Conservation (phyloP, 2,888 invertebrate genomes). For the Cecidostiba fungosa region DNA sequence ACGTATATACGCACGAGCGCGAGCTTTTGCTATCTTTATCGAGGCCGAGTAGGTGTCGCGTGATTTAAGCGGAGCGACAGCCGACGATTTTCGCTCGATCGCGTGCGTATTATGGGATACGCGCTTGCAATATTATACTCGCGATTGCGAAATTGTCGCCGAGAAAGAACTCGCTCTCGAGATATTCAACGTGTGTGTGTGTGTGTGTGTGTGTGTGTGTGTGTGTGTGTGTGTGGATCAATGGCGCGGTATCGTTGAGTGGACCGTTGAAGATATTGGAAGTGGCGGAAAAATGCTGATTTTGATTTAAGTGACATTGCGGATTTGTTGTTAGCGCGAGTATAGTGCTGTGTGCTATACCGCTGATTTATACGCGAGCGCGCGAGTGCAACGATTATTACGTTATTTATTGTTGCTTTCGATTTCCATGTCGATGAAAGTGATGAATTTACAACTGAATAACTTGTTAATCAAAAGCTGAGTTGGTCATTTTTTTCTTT, state of each 20-base stretch:
- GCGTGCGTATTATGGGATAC: slow-evolving; percentile 48
- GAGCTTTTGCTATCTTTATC: slow-evolving; percentile 67
- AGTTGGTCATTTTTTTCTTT: background rate
- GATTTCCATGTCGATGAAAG: background rate
- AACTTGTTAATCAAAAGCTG: background rate
- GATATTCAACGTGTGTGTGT: background rate
- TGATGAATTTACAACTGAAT: slow-evolving; percentile 1
- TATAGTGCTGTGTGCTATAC: background rate
- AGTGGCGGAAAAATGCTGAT: slow-evolving; percentile 17
- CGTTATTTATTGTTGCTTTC: background rate
- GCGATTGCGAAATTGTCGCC: slow-evolving; percentile 62
- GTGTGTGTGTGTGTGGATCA: background rate
- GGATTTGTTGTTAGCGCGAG: slow-evolving; percentile 14
- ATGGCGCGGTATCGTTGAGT: background rate
- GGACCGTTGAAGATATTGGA: background rate
- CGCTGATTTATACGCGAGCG: background rate
- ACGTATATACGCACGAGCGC: slow-evolving; percentile 59
- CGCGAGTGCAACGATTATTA: background rate
- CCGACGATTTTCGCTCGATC: slow-evolving; percentile 56
- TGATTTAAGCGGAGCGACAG: slow-evolving; percentile 71
- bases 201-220: background rate
- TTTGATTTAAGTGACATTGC: slow-evolving; percentile 17
- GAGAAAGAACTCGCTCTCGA: background rate
- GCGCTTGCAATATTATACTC: background rate
- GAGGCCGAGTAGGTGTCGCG: slow-evolving; percentile 70